These are phyloP conservation scores for Gobio gobio DNA, from an alignment of 2,113 vertebrate species.

Conservation along the genomic window DNA sequence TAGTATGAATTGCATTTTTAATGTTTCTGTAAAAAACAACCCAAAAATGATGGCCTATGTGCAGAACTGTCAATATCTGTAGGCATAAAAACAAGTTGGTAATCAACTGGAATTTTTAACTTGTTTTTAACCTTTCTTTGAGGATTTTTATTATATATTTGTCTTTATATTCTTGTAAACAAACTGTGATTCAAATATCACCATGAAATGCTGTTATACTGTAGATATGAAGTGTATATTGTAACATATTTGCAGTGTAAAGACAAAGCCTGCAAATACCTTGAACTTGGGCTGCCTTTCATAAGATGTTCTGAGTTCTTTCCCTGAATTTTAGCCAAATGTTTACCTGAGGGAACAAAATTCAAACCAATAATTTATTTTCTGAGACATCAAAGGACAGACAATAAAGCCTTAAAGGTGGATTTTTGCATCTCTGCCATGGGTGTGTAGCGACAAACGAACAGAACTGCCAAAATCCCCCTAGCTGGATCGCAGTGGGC, in stretches of 20 bases:
- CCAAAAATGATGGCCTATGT: too few species aligned
- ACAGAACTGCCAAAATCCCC: conserved; percentile 7
- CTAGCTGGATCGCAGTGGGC: conserved; percentile 19
- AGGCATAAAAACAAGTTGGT: not conserved
- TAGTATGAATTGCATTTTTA: not conserved
- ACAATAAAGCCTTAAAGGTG: not conserved
- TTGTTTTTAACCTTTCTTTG: not conserved
- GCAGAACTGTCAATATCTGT: not conserved
- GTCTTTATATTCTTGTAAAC: not conserved
- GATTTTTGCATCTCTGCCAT: conserved; percentile 2
- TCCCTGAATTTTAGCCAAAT: conserved; percentile 75
- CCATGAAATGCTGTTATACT: not conserved
- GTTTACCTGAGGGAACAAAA: conserved; percentile 68
- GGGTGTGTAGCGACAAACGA: conserved; percentile 1
- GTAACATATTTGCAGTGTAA: not conserved
- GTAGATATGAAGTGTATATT: not conserved
- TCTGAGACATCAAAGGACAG: not conserved
- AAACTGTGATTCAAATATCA: not conserved
- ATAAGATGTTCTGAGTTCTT: conserved; percentile 74
- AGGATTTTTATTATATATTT: not conserved
- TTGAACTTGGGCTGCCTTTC: conserved; percentile 78
- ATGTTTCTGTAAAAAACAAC: not conserved
- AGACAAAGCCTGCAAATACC: conserved; percentile 61
- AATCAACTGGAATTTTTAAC: not conserved
- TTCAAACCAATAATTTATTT: not conserved